Evolutionary conservation across 2,888 invertebrate genomes (phyloP).

Genomic region (Cantharis rustica): DNA sequence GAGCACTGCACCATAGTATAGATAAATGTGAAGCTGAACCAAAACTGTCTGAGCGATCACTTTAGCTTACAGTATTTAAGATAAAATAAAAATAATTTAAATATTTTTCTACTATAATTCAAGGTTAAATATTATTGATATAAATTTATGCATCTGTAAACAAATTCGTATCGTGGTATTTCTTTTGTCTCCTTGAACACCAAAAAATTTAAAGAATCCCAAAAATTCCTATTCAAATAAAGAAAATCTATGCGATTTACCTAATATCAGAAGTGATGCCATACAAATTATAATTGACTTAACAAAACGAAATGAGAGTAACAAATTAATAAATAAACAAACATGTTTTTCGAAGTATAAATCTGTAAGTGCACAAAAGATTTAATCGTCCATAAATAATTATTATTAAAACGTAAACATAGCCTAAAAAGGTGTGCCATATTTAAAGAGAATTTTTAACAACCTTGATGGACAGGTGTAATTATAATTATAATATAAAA

Average conservation of each 20-base stretch:
- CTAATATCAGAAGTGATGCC: neutral
- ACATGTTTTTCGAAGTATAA: no score
- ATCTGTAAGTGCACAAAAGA: neutral
- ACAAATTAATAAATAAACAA: neutral
- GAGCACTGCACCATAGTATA: no score
- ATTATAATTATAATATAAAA: neutral
- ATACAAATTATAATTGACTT: neutral
- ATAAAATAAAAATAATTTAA: neutral
- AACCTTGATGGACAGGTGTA: slow-evolving; percentile 1
- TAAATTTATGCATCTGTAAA: neutral
- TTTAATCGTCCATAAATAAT: neutral
- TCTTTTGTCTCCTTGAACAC: neutral
- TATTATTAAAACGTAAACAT: neutral
- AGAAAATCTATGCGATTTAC: neutral
- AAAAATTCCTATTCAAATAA: neutral
- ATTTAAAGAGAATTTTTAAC: slow-evolving; percentile 1
- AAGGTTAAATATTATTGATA: neutral
- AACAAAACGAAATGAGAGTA: neutral
- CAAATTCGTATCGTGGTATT: neutral
- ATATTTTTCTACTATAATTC: neutral
- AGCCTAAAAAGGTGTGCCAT: neutral
- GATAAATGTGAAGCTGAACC: neutral
- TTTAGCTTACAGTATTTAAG: neutral
- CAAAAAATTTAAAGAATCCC: neutral
- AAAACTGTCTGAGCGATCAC: neutral